phyloP scores from a whole-genome alignment of 2,113 vertebrate genomes.

The Pedetes capensis region DNA sequence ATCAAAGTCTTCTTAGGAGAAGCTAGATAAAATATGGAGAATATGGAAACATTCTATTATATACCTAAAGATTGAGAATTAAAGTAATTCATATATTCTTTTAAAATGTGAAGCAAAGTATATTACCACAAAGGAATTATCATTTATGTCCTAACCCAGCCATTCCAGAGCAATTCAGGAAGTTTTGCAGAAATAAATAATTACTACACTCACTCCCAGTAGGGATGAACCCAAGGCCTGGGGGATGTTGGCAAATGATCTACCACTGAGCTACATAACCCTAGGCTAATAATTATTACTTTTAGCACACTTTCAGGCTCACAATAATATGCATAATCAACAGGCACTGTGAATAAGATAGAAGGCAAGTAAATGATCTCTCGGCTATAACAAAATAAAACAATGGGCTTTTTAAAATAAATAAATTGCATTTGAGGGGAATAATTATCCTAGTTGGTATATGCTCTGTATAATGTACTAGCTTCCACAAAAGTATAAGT shows the following conservation, averaged over 20 bases:
- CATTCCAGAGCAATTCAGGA: background rate
- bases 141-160: background rate
- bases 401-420: background rate
- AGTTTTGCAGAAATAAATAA: slow-evolving; percentile 31
- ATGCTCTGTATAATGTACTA: background rate
- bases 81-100: background rate
- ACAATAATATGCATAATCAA: slow-evolving; percentile 37
- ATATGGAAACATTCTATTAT: background rate
- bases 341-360: slow-evolving; percentile 30
- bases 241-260: slow-evolving; percentile 14
- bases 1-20: background rate
- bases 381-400: slow-evolving; percentile 6
- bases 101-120: background rate
- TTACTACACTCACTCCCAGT: background rate
- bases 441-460: background rate
- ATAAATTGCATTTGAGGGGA: background rate
- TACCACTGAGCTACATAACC: slow-evolving; percentile 55
- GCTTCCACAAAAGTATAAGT: slow-evolving; percentile 15
- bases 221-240: background rate
- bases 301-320: slow-evolving; percentile 35
- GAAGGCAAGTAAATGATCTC: slow-evolving; percentile 26
- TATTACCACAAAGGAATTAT: slow-evolving; percentile 40
- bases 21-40: slow-evolving; percentile 39
- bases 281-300: slow-evolving; percentile 1
- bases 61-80: slow-evolving; percentile 22